A percentile compares a stretch with the other conserved stretches of the same genome.
Conservation (phyloP, 1,140 invertebrate genomes). For the Pogonomyrmex californicus region DNA sequence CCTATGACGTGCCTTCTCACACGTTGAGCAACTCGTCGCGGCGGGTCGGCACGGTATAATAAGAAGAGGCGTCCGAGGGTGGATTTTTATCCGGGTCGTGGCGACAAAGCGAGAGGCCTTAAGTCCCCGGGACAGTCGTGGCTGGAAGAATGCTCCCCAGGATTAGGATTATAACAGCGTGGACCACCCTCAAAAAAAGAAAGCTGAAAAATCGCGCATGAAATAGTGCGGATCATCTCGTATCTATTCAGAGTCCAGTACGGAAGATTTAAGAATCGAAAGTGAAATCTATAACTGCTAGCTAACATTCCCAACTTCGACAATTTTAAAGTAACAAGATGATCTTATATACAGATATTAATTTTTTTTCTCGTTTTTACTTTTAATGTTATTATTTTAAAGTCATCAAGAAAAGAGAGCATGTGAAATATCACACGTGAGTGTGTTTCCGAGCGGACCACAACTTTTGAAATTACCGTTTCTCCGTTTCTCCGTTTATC, state of each 20-base stretch:
- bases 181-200: conserved; percentile 81
- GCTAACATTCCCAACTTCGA: neutral
- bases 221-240: conserved; percentile 72
- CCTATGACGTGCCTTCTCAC: conserved; percentile 76
- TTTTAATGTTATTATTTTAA: neutral
- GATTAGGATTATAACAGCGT: conserved; percentile 78
- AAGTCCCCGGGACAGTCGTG: conserved; percentile 80
- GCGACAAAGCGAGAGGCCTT: conserved; percentile 73
- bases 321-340: neutral
- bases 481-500: conserved; percentile 55
- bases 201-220: conserved; percentile 74
- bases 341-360: neutral
- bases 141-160: conserved; percentile 81
- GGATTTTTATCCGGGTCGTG: conserved; percentile 55
- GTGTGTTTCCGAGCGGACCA: neutral
- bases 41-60: conserved; percentile 57
- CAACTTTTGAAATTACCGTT: conserved; percentile 44
- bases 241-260: conserved; percentile 24
- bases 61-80: conserved; percentile 73
- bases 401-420: neutral
- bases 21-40: conserved; percentile 44
- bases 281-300: neutral
- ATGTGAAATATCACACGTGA: neutral
- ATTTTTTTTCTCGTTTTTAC: neutral
- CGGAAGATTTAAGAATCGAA: neutral